Evolutionary conservation across 2,888 invertebrate species (phyloP), one percentile per base, ranked within the genome.

Genomic region (Sepiola atlantica): DNA sequence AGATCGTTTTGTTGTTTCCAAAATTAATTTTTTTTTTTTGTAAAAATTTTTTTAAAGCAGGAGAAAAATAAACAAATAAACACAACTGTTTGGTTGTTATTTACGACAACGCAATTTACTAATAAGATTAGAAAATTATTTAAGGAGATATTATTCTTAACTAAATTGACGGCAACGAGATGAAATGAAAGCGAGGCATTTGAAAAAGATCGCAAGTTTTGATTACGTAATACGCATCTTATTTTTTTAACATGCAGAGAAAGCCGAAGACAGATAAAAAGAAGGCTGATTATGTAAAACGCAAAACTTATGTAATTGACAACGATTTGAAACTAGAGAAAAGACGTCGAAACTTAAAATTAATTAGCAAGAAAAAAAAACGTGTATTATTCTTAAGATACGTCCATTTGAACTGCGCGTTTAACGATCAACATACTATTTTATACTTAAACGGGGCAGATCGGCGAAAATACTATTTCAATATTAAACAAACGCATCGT

Each of bases 121-220:
- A 77, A 77, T 77, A 32, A 77, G 77, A 77, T 77, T 77, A 77
- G 77, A 16, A 77, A n/a, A 77, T 77, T 77, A 77, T 77, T 77
- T n/a, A 77, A n/a, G 18, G 32, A n/a, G 32, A n/a, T n/a, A 77
- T 77, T 77, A 77, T 32, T 77, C n/a, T 14, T n/a, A 77, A 77
- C 77, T 77, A 77, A n/a, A n/a, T 77, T 77, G 77, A 77, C 77
- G 77, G 32, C 77, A n/a, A n/a, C n/a, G n/a, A 77, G n/a, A 77
- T 77, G 77, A n/a, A 77, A 12, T 77, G 77, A n/a, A 77, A 77
- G n/a, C n/a, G n/a, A 77, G 77, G 32, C n/a, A 16, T 45, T n/a
- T 16, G 28, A 77, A 77, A n/a, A n/a, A 77, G 77, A 77, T 77
- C n/a, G 77, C 77, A 77, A 77, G n/a, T 32, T 32, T 77, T 77